phyloP scores from a whole-genome alignment of 2,113 vertebrate species.

The Mormoops blainvillei region DNA sequence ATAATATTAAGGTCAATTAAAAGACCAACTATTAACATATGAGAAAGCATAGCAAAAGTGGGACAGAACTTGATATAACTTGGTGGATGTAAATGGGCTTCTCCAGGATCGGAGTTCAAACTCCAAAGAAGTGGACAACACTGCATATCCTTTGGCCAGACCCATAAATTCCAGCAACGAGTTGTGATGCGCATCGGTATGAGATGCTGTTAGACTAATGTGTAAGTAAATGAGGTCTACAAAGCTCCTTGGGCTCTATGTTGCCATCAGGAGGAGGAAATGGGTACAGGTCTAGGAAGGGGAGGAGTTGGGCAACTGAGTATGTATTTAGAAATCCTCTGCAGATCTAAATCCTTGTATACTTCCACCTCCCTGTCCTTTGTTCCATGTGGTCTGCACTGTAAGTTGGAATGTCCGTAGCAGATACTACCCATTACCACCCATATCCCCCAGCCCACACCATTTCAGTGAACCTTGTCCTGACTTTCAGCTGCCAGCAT shows the following conservation, averaged over 20 bases:
- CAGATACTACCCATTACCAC: not conserved
- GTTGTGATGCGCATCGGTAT: not conserved
- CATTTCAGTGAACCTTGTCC: not conserved
- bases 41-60: not conserved
- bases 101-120: not conserved
- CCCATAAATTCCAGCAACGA: not conserved
- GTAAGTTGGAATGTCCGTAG: not conserved
- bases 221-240: not conserved
- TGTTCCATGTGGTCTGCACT: too few relatives aligned
- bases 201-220: not conserved
- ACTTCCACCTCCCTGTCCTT: not conserved
- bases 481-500: not conserved
- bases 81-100: not conserved
- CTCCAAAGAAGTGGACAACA: not conserved
- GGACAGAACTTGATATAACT: not conserved
- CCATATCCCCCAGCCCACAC: too few relatives aligned
- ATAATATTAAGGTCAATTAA: not conserved
- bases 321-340: not conserved
- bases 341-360: not conserved
- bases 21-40: not conserved
- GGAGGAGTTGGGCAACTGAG: not conserved
- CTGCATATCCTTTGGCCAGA: not conserved
- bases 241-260: not conserved
- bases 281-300: not conserved
- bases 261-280: fast-evolving